Conservation (phyloP, 2,888 invertebrate genomes). For the Nomada fabriciana region DNA sequence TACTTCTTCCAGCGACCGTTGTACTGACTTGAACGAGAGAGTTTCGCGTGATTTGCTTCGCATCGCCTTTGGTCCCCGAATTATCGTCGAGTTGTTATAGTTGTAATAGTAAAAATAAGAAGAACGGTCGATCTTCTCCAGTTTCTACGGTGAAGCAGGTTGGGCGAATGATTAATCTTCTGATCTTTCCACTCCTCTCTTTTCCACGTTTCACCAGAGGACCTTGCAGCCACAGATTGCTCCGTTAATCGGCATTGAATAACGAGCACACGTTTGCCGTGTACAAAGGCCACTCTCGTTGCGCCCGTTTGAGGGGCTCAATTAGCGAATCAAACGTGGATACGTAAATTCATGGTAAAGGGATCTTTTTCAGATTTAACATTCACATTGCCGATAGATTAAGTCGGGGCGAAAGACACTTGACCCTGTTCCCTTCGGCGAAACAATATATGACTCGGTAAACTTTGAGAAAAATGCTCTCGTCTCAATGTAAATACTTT, state of each 20-base stretch:
- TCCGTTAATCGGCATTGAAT: not conserved
- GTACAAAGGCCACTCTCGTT: too few relatives aligned
- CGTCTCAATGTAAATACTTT: slow-evolving; percentile 44
- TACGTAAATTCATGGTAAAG: not conserved
- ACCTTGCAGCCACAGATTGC: not conserved
- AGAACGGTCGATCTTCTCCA: too few relatives aligned
- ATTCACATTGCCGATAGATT: slow-evolving; percentile 11
- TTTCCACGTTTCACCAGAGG: not conserved
- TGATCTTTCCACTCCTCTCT: not conserved
- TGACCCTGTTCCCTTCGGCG: slow-evolving; percentile 23
- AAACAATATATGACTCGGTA: slow-evolving; percentile 33
- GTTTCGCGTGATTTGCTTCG: too few relatives aligned
- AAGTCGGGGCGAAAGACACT: slow-evolving; percentile 32
- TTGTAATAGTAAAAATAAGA: too few relatives aligned
- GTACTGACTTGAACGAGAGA: too few relatives aligned
- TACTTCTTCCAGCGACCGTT: too few relatives aligned
- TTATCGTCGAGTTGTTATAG: too few relatives aligned
- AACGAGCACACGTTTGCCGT: not conserved
- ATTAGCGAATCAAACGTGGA: slow-evolving; percentile 26
- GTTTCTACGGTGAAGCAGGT: too few relatives aligned
- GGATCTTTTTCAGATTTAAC: not conserved
- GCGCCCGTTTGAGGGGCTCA: not conserved
- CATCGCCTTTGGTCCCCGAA: too few relatives aligned
- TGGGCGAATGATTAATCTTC: not conserved
- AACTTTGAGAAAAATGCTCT: slow-evolving; percentile 25